Evolutionary conservation across 1,140 invertebrate genomes (phyloP), one percentile per base, ranked within the genome.

Genomic region (Hyphantria cunea): DNA sequence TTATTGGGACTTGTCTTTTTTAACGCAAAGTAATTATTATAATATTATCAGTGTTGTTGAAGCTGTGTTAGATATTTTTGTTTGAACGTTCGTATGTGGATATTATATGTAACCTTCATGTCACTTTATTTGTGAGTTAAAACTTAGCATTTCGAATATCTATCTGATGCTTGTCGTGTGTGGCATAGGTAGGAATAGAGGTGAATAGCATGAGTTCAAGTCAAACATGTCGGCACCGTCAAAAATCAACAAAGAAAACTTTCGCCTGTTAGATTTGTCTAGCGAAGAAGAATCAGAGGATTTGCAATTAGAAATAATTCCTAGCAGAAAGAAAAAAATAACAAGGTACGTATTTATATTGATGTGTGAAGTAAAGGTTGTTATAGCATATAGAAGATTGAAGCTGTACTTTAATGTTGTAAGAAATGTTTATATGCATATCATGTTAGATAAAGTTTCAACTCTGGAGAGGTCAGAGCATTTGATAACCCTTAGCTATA

Each of bases 191-290:
- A 25, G 17, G 17, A 3, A n/a, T n/a, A n/a, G n/a, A n/a, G n/a
- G n/a, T n/a, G n/a, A 25, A 25, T 25, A 25, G 17, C 17, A 25
- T 25, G 17, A 25, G 17, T 25, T 25, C 17, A 5, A 25, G 17
- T 5, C 17, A 25, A 86, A 70, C 66, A 90, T 90, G 88, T 85
- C 87, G 60, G 42, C 82, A 64, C 74, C 84, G 61, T 74, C 78
- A 37, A 92, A 91, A 73, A 91, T 92, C 74, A 92, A 92, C 67
- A 94, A 94, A 67, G 93, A 94, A 88, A 93, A 93, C 45, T 93
- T 93, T 78, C 93, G 93, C 68, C 89, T 94, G 13, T 80, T 94
- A 67, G 93, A 93, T 70, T 79, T 93, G 49, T 90, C 93, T 14
- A 93, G 92, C 37, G 93, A 93, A 52, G 93, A 92, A 70, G 92